Evolutionary conservation across 2,113 vertebrate species (phyloP).

Genomic region (Arizona elegans): DNA sequence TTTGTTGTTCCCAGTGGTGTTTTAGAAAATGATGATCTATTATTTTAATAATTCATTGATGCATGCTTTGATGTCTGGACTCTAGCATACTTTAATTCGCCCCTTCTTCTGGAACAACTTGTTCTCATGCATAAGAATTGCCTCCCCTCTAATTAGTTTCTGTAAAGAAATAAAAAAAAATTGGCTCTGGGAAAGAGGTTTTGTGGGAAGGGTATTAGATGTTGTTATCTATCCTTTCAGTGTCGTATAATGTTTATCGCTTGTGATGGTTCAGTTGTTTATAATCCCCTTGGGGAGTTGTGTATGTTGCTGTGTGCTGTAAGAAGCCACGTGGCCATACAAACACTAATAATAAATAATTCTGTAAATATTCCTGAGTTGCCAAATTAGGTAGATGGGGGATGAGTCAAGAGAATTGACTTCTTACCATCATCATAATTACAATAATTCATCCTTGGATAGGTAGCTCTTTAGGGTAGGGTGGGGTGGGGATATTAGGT

Average conservation of each 20-base stretch:
- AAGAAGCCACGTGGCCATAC: background rate
- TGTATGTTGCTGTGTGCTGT: background rate
- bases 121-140: background rate
- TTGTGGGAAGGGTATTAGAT: background rate
- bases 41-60: background rate
- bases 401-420: background rate
- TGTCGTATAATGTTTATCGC: background rate
- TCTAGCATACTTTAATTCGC: background rate
- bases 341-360: background rate
- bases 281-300: background rate
- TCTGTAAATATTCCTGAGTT: background rate
- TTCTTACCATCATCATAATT: background rate
- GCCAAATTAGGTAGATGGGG: background rate
- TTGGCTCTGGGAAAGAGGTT: background rate
- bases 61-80: background rate
- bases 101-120: background rate
- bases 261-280: background rate
- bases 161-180: background rate
- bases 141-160: background rate
- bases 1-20: background rate
- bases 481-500: constrained; percentile 9
- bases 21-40: background rate
- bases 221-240: background rate
- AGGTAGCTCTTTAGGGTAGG: background rate
- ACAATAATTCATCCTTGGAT: background rate